Base-by-base conservation (phyloP, 2,113 vertebrate species). In the Stegastes partitus region DNA sequence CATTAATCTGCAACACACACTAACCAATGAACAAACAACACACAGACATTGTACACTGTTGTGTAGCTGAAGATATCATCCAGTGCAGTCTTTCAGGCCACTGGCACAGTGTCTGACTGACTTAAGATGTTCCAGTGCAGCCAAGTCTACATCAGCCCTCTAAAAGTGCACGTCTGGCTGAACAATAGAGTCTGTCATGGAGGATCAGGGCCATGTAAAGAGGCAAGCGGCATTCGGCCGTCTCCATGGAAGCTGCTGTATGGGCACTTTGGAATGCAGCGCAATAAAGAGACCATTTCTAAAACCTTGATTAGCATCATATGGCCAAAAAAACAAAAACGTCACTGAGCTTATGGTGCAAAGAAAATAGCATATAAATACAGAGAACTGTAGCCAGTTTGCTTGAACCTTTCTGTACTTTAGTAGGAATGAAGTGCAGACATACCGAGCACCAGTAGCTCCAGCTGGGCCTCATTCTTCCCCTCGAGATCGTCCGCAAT, bases 371-470 rank as follows among this genome's bases (percentile, higher is more conserved):
- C 37, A 49, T 4, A 63, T 21, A 76, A 22, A 68, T 19, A 47
- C 57, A 22, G 3, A 22, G 19, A 47, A 56, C 26, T 34, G 53
- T 19, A 63, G 12, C 42, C 37, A 15, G 39, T 15, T 42, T 12
- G 39, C 15, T 42, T 9, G 18, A 8, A 50, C 19, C 15, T 39
- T 39, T 39, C 37, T 10, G 7, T 39, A 47, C 37, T 26, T 68
- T 23, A 6, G 54, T 25, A 18, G 25, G 54, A 37, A 53, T 19
- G 15, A 56, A 57, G 25, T 15, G 19, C 3, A 55, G 42, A 78
- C 96, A 93, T 91, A 99, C 98, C 98, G 42, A 99, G 88, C 82
- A 99, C 98, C 77, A 99, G 95, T 49, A 99, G 85, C 83, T 99
- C 97, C 87, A 98, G 93, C 0, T 96, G 95, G 71, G 90, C 97